Base-by-base conservation (phyloP, 2,797 vertebrate species). In the Microhierax caerulescens region DNA sequence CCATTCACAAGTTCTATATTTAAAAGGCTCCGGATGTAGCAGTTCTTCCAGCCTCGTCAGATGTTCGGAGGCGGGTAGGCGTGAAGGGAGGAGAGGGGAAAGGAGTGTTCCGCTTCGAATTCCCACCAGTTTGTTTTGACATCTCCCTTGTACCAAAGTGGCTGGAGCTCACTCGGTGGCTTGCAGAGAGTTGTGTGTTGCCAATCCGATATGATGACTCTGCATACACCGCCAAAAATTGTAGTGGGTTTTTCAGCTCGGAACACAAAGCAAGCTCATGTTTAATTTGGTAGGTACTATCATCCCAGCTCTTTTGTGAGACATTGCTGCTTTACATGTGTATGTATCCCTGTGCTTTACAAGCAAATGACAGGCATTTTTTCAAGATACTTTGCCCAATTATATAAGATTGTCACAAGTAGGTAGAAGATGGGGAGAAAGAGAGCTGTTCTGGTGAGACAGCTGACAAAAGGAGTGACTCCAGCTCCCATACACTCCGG, bases 281-380 rank as follows among this genome's bases (percentile, higher is more conserved):
- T 96, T 98, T 96, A 97, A 98, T 98, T 98, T 97, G 97, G 94
- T 97, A 76, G 96, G 75, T 97, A 97, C 93, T 97, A 91, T 93
- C 90, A 94, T 94, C 94, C 72, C 64, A 73, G 77, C 70, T 90
- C 93, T 85, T 98, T 92, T 94, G 95, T 97, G 95, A 96, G 92
- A 68, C 78, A 57, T 85, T 92, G 84, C 96, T 97, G 95, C 80
- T 97, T 97, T 97, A 91, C 93, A 97, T 95, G 84, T 95, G 88
- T 43, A 92, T 95, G 88, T 43, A 92, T 88, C 72, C 61, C 48
- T 90, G 73, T 95, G 88, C 81, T 81, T 93, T 75, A 91, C 70
- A 94, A 93, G 94, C n/a, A 88, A 95, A 86, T 81, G 85, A 86
- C 82, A 93, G 70, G 88, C 59, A 21, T 27, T 76, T 90, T 92